These are phyloP conservation scores for Ophonus ardosiacus DNA, from an alignment of 2,888 invertebrate genomes.

Conservation along the genomic window DNA sequence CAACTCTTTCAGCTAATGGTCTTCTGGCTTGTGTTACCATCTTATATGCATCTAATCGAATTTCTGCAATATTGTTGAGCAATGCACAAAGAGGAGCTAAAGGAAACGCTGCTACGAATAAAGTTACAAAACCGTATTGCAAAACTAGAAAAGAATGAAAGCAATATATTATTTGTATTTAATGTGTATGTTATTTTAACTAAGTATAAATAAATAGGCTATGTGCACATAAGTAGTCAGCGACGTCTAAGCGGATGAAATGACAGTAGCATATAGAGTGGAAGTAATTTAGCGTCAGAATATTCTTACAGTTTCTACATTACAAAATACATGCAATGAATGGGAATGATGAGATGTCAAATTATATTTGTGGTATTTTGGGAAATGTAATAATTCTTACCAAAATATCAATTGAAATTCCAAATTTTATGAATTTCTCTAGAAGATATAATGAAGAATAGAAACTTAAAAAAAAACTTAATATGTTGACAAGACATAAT, in stretches of 20 bases:
- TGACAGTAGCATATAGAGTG: no score
- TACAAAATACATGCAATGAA: no score
- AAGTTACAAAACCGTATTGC: slow-evolving; percentile 97
- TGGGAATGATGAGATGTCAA: not conserved
- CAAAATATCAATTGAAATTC: no score
- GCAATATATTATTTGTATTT: not conserved
- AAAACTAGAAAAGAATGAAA: slow-evolving; percentile 82
- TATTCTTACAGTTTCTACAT: not conserved
- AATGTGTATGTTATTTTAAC: not conserved
- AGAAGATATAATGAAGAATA: no score
- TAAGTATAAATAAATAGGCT: not conserved
- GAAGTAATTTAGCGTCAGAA: not conserved
- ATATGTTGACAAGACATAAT: no score
- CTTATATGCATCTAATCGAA: slow-evolving; percentile 96
- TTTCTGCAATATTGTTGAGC: slow-evolving; percentile 97
- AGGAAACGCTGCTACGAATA: slow-evolving; percentile 98
- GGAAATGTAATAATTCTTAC: no score
- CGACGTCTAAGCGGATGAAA: no score
- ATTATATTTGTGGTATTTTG: not conserved
- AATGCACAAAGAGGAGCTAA: slow-evolving; percentile 96
- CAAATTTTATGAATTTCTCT: no score
- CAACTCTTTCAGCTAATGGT: slow-evolving; percentile 92
- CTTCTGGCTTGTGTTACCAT: slow-evolving; percentile 96
- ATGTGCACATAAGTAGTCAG: no score
- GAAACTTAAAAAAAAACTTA: no score